Evolutionary conservation across 2,888 invertebrate species (phyloP), one percentile per base, ranked within the genome.

Genomic region (Latrodectus hesperus): DNA sequence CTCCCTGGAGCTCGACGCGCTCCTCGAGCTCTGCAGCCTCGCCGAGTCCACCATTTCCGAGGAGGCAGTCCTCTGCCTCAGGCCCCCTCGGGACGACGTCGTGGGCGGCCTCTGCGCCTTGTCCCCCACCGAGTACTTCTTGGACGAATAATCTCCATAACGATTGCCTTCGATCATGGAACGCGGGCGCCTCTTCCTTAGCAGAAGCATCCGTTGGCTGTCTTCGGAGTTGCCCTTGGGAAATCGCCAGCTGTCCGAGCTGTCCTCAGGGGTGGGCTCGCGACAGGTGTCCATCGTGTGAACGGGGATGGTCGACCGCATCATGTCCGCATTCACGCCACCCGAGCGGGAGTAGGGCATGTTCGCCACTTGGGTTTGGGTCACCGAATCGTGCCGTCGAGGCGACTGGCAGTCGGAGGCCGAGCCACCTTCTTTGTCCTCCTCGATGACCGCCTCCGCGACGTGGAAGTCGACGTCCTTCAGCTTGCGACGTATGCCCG

Each of bases 161-260:
- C 52, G 52, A 52, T 77, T 77, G 12, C 84, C 89, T 67, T 89
- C 89, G 6, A 89, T 80, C 89, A 89, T 89, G 26, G 89, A 89
- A 17, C 89, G 68, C 8, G 89, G 89, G 12, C 89, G 52, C n/a
- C 88, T 79, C 71, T 73, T 73, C 70, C 68, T 78, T 16, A 75
- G 77, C 60, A 67, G 17, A 55, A 52, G 75, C 16, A 72, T 79
- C 68, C 72, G 75, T 11, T 71, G 22, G 22, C 83, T 75, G n/a
- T 88, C 88, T 38, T 85, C 84, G 9, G 88, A 78, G 0, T 55
- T 77, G 14, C 71, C 77, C 68, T 78, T 82, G 14, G 78, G 51
- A 17, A 79, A 53, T n/a, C 84, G 52, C 88, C 88, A 88, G 38
- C 88, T 84, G 53, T 87, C 89, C 22, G 89, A 89, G 68, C 87